These are phyloP conservation scores for Nymphalis io DNA, from an alignment of 1,140 invertebrate genomes.

Conservation along the genomic window DNA sequence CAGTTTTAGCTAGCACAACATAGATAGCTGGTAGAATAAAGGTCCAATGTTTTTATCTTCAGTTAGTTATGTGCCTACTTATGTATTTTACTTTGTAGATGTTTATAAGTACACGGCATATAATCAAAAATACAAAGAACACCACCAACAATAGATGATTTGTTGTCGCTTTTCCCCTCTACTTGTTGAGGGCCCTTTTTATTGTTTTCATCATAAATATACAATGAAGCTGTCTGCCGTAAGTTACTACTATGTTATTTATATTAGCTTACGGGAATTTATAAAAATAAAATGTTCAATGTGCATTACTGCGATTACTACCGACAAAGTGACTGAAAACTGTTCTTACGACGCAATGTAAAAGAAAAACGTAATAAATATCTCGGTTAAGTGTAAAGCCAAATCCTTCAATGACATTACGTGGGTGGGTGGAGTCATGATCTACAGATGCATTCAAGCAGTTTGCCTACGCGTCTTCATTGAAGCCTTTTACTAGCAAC, in stretches of 20 bases:
- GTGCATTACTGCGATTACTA: background rate
- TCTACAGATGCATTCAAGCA: constrained; percentile 15
- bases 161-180: constrained; percentile 16
- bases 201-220: constrained; percentile 27
- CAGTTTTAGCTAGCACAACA: no score
- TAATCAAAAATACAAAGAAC: constrained; percentile 21
- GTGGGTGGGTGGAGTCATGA: constrained; percentile 13
- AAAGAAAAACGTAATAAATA: background rate
- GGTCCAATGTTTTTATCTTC: no score
- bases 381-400: background rate
- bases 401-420: background rate
- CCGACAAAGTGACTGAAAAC: background rate
- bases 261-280: background rate
- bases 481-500: constrained; percentile 2
- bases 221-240: constrained; percentile 19
- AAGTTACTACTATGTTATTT: constrained; percentile 8
- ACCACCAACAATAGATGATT: constrained; percentile 26
- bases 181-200: constrained; percentile 22
- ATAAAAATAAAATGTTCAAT: constrained; percentile 2
- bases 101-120: background rate
- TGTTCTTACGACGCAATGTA: background rate
- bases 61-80: background rate
- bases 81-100: background rate
- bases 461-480: constrained; percentile 19
- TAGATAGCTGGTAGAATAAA: no score